Evolutionary conservation across 1,140 invertebrate species (phyloP), one percentile per base, ranked within the genome.

Genomic region (Belonocnema kinseyi): DNA sequence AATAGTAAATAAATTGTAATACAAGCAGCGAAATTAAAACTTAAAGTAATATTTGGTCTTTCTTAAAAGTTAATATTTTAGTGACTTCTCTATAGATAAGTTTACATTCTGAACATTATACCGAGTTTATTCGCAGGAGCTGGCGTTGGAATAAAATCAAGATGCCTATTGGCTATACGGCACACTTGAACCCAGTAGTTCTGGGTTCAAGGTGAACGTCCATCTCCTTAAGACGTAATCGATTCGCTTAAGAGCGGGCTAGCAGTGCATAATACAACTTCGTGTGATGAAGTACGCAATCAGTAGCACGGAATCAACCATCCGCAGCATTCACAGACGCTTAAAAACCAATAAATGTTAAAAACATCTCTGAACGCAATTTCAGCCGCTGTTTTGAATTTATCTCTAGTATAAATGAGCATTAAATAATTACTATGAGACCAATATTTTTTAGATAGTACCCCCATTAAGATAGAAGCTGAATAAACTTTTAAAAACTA

Each of bases 141-240:
- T 11, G 7, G 40, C 40, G 40, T 56, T 66, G 61, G 13, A 40
- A 66, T 66, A 66, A 66, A 66, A 66, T 66, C 61, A 66, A 66
- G 61, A 66, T 66, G 6, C 21, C 40, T 66, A 66, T 66, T 66
- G 58, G 10, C 58, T 33, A 21, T 66, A 66, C 12, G 26, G 14
- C 14, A 46, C 13, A 66, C 11, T 66, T 66, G 61, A 66, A 66
- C 26, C 61, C 61, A 66, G 61, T 66, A 66, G 26, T 66, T 66
- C 14, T 66, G 26, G 61, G 61, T 66, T 66, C 61, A 66, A 66
- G 61, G 61, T 66, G 61, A 66, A 66, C 61, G 61, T 66, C 61
- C 61, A 66, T 66, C 61, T 66, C 61, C 61, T 66, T 66, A 66
- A 33, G 61, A 46, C 61, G 26, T 66, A 66, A 66, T 66, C 61